Evolutionary conservation across 1,140 invertebrate genomes (phyloP).

Genomic region (Platorchestia sp.): DNA sequence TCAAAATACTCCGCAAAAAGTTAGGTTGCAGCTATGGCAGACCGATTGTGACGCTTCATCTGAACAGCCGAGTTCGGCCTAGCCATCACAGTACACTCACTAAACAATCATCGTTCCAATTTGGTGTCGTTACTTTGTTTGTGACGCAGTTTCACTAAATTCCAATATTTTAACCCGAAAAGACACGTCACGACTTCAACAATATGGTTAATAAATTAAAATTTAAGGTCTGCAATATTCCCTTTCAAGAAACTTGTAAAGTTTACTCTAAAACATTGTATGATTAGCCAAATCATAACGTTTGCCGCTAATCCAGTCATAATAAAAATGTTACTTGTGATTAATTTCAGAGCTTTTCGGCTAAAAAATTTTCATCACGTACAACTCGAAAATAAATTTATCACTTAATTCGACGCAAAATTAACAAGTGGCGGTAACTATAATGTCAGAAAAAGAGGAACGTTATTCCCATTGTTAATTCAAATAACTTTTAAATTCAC

Average conservation of each 20-base stretch:
- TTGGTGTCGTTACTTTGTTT: background rate
- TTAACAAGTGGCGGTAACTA: too few species aligned
- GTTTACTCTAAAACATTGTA: background rate
- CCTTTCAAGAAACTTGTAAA: background rate
- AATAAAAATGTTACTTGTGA: too few species aligned
- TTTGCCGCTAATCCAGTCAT: too few species aligned
- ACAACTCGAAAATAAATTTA: background rate
- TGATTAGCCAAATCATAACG: background rate
- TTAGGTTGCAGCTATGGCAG: background rate
- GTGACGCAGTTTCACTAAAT: background rate
- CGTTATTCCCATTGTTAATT: background rate
- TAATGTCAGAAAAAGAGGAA: too few species aligned
- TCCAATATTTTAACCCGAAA: background rate
- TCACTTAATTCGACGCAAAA: too few species aligned
- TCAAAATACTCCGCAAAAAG: too few species aligned
- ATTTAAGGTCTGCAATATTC: background rate
- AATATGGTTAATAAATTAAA: background rate
- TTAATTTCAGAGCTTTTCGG: too few species aligned
- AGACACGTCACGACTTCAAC: background rate
- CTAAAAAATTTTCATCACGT: background rate
- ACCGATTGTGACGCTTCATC: background rate
- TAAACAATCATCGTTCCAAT: background rate
- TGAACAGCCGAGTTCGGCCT: background rate
- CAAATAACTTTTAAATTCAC: background rate
- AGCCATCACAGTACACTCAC: background rate